Base-by-base conservation (phyloP, 2,888 invertebrate genomes). In the Saturnia pavonia region DNA sequence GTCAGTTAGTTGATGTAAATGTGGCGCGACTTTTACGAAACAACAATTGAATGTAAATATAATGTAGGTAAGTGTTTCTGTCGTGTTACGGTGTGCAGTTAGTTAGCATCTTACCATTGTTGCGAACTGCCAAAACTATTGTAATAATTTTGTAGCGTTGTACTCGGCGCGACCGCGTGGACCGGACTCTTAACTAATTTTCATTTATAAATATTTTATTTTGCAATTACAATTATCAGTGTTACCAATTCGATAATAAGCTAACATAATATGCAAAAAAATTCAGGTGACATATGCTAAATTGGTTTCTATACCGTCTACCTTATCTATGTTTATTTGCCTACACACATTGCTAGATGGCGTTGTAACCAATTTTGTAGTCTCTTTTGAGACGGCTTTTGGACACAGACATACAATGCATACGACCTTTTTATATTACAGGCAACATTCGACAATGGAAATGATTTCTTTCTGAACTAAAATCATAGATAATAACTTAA, bases 61-160 rank as follows among this genome's bases (percentile, higher is more conserved):
- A 88, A 83, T 79, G 81, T 14, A 27, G 79, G 83, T 86, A 87
- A 81, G 84, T 87, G 86, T 88, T 87, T 88, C 88, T 89, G 88
- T 89, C 86, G 82, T 86, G 84, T n/a, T 84, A 78, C 76, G 72
- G 82, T 79, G 82, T 82, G 82, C 82, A 87, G 85, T 88, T 90
- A 90, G 90, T 88, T 91, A n/a, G 92, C 92, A 92, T 92, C 92
- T 92, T 91, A 92, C 92, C 91, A 91, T 91, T 90, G 87, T 91
- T 91, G 92, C 92, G 87, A 90, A 91, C 92, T 92, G 93, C 93
- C 93, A 94, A 93, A 94, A 91, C 85, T 90, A 91, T 88, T 91
- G 86, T 91, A 89, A 89, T 90, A 84, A 88, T 88, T 89, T 89
- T 91, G 85, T 92, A 90, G 91, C 88, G 85, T 80, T 75, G 76